Evolutionary conservation across 2,113 vertebrate genomes (phyloP).

Genomic region (Rhinogobius similis): DNA sequence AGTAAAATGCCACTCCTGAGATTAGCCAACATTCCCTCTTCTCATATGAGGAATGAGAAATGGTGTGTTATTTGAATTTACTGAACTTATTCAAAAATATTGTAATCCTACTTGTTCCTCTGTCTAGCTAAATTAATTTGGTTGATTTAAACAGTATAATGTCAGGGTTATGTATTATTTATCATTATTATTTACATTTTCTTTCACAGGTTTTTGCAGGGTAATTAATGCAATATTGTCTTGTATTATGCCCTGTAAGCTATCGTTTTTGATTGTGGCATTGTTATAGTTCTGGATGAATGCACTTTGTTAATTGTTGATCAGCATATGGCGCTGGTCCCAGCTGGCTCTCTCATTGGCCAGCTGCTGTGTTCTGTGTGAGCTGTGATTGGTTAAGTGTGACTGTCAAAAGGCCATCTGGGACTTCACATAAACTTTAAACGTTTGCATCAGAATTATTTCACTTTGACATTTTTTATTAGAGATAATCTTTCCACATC

Average conservation of each 20-base stretch:
- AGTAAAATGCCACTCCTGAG: slow-evolving; percentile 2
- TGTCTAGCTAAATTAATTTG: no score
- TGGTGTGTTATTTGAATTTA: not conserved
- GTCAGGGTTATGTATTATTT: no score
- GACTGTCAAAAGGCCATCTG: slow-evolving; percentile 19
- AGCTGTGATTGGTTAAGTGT: slow-evolving; percentile 51
- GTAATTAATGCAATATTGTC: no score
- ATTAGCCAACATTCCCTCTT: slow-evolving; percentile 6
- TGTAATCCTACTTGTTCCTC: slow-evolving; percentile 14
- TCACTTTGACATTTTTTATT: no score
- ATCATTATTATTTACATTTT: slow-evolving; percentile 1
- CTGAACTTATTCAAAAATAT: slow-evolving; percentile 8
- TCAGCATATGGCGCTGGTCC: slow-evolving; percentile 52
- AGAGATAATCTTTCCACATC: no score
- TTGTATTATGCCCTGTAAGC: no score
- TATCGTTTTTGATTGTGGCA: slow-evolving; percentile 17
- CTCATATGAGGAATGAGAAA: not conserved
- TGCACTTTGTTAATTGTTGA: slow-evolving; percentile 51
- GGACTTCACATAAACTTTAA: no score
- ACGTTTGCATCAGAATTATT: no score
- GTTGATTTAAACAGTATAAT: no score
- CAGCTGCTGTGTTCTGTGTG: slow-evolving; percentile 42
- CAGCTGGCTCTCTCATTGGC: slow-evolving; percentile 38
- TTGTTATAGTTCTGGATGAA: slow-evolving; percentile 32
- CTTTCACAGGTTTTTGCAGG: not conserved